Conservation (phyloP, 1,140 invertebrate species). For the Trichogramma pretiosum region DNA sequence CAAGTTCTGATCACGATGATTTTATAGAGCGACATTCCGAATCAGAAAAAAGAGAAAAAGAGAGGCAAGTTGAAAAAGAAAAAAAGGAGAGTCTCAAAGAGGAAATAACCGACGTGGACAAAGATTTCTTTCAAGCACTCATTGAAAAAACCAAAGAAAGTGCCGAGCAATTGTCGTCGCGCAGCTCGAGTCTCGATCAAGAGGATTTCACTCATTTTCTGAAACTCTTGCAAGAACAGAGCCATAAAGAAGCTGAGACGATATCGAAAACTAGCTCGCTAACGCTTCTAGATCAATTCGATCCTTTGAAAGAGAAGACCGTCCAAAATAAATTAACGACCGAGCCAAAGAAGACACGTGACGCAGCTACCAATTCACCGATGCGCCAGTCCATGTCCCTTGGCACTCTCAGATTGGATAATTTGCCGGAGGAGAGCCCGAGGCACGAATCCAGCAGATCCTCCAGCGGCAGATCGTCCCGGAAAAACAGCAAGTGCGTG, state of each 20-base stretch:
- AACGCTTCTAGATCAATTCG: conserved; percentile 12
- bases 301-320: conserved; percentile 12
- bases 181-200: conserved; percentile 38
- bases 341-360: conserved; percentile 2
- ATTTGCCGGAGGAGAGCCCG: conserved; percentile 14
- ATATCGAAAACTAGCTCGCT: not conserved
- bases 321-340: conserved; percentile 11
- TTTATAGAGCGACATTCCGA: conserved; percentile 40
- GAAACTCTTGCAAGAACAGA: conserved; percentile 36
- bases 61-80: conserved; percentile 21
- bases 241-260: conserved; percentile 21
- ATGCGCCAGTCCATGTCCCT: conserved; percentile 6
- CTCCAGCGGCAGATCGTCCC: conserved; percentile 11
- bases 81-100: conserved; percentile 38
- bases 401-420: conserved; percentile 31
- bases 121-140: conserved; percentile 39
- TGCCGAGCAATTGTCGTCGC: conserved; percentile 32
- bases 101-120: conserved; percentile 43
- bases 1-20: conserved; percentile 40
- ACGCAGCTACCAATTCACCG: not conserved
- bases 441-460: conserved; percentile 4
- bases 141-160: conserved; percentile 34
- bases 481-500: conserved; percentile 12
- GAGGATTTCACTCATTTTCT: conserved; percentile 43
- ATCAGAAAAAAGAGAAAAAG: conserved; percentile 28